Percentiles rank a stretch among this genome's conserved stretches.
Conservation (phyloP, 2,888 invertebrate genomes). For the Spilosoma lubricipeda region DNA sequence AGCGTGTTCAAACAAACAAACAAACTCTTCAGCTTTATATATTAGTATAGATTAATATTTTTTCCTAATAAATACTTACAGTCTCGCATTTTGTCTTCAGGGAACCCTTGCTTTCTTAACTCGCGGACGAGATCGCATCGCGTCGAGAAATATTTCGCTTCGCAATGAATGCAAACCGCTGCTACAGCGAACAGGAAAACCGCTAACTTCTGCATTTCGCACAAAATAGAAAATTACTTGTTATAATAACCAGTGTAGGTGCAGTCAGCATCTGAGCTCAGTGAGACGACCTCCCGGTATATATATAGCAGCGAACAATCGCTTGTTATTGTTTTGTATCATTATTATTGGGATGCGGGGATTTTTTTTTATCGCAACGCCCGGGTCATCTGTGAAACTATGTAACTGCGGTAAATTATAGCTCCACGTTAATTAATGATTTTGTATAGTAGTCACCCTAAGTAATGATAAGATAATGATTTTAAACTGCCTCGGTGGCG, state of each 20-base stretch:
- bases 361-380: constrained; percentile 39
- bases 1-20: too few relatives aligned
- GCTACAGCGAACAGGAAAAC: constrained; percentile 16
- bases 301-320: constrained; percentile 12
- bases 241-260: background rate
- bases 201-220: constrained; percentile 20
- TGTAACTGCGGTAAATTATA: background rate
- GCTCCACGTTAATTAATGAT: background rate
- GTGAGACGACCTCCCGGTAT: constrained; percentile 18
- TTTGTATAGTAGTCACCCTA: background rate
- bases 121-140: constrained; percentile 65
- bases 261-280: constrained; percentile 4
- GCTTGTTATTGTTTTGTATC: background rate
- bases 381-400: constrained; percentile 30
- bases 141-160: constrained; percentile 55
- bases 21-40: too few relatives aligned
- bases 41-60: too few relatives aligned
- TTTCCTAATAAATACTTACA: constrained; percentile 55
- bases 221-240: background rate
- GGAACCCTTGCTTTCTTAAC: constrained; percentile 66
- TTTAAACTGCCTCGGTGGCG: too few relatives aligned
- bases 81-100: constrained; percentile 63
- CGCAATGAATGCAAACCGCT: constrained; percentile 29
- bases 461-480: background rate
- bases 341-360: constrained; percentile 39